Evolutionary conservation across 2,888 invertebrate species (phyloP).

Genomic region (Agonopterix alstromeriana): DNA sequence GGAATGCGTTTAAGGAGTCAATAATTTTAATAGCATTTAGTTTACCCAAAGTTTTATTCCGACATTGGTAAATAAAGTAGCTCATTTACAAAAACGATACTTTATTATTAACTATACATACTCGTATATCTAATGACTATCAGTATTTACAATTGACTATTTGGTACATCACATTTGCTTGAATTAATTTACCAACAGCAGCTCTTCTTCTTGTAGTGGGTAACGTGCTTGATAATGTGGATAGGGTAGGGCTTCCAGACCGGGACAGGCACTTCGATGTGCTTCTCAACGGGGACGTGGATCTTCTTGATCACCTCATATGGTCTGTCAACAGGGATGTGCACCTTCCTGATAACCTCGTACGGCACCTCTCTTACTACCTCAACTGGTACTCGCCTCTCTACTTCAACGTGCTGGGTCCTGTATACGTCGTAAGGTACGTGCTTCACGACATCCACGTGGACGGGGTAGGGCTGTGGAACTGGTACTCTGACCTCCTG

Average conservation of each 20-base stretch:
- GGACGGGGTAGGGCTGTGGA: conserved; percentile 66
- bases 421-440: conserved; percentile 68
- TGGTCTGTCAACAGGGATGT: conserved; percentile 57
- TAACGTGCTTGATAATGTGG: conserved; percentile 69
- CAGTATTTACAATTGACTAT: conserved; percentile 70
- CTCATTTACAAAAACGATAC: conserved; percentile 4
- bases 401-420: conserved; percentile 59
- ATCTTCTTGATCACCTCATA: conserved; percentile 67
- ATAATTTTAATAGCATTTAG: no score
- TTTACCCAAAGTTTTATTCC: no score
- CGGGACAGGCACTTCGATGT: conserved; percentile 59
- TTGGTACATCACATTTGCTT: conserved; percentile 58
- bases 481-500: conserved; percentile 62
- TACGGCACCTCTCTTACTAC: conserved; percentile 59
- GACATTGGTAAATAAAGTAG: not conserved
- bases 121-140: conserved; percentile 65
- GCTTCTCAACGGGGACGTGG: conserved; percentile 59
- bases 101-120: conserved; percentile 15
- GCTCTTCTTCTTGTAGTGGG: conserved; percentile 68
- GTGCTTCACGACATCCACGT: conserved; percentile 59
- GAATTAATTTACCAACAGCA: conserved; percentile 53
- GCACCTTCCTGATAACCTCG: conserved; percentile 62
- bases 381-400: conserved; percentile 60
- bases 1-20: no score
- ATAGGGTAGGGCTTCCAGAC: conserved; percentile 69